Percentiles rank a stretch among this genome's conserved stretches.
Evolutionary conservation across 1,140 invertebrate genomes (phyloP).

Genomic region (Brachystomella parvula): DNA sequence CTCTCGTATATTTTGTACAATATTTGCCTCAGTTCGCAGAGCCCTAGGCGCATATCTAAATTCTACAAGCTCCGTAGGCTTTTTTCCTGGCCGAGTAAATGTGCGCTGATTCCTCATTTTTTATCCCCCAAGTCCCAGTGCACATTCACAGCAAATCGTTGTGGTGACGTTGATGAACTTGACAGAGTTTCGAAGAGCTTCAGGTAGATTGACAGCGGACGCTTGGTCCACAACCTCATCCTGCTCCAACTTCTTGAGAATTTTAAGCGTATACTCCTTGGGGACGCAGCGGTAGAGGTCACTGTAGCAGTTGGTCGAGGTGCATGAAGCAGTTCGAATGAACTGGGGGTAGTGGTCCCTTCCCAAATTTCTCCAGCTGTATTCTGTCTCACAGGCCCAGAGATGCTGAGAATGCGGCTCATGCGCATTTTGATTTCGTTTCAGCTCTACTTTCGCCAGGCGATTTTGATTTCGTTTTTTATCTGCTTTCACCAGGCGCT

Average conservation of each 20-base stretch:
- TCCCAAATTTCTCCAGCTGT: not conserved
- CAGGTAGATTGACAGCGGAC: not conserved
- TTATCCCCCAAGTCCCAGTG: too few relatives aligned
- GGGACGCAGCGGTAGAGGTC: not conserved
- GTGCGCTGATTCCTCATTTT: too few relatives aligned
- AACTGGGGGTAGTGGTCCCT: slow-evolving; percentile 2
- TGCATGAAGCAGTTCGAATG: not conserved
- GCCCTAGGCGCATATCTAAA: too few relatives aligned
- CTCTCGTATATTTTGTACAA: too few relatives aligned
- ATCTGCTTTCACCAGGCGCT: not conserved
- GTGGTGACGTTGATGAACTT: slow-evolving; percentile 5
- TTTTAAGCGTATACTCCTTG: not conserved
- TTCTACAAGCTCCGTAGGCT: too few relatives aligned
- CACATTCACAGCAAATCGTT: not conserved
- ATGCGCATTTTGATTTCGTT: not conserved
- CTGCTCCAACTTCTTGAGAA: not conserved
- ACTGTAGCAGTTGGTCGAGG: not conserved
- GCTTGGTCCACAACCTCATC: not conserved
- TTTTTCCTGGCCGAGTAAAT: too few relatives aligned
- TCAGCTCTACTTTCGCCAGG: not conserved
- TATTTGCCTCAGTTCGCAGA: too few relatives aligned
- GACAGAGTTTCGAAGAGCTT: not conserved
- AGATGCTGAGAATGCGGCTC: not conserved
- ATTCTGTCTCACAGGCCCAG: slow-evolving; percentile 1
- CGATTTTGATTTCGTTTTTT: not conserved